Base-by-base conservation (phyloP, 1,140 invertebrate species). In the Magallana ariakensis region DNA sequence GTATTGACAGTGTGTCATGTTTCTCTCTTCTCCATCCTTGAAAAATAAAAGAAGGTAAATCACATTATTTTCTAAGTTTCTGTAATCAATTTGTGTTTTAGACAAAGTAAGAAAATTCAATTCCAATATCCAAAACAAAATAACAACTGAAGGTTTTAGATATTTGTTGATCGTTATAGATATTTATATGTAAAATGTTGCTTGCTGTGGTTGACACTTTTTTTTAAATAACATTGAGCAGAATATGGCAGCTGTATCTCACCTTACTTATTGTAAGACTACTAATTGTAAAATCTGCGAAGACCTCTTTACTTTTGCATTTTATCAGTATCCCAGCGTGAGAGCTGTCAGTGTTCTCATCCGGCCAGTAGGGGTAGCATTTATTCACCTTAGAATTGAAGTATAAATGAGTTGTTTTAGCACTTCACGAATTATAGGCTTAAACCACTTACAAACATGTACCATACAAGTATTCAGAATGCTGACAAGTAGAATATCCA, bases 321-420 rank as follows among this genome's bases (percentile, higher is more conserved):
- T 57, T 87, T 8, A 89, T 82, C 6, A 53, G 87, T 5, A 87
- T 80, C 4, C 75, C 22, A 15, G 84, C 88, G 80, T 83, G 87
- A 11, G 22, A 84, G 15, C 84, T 33, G 11, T 62, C 83, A 0
- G 85, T 80, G 16, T 97, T 97, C 95, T 98, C 97, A 92, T 97
- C 98, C 87, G 98, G 98, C 98, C 98, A 99, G 93, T 99, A 99
- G 97, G 98, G 97, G 95, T 99, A 98, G 95, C 98, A 99, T 95
- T 99, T 99, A 92, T 97, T 96, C 97, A 98, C 95, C 15, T 96
- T 96, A n/a, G 58, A 80, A 85, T 80, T 46, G 5, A 46, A 46
- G 5, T 46, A 46, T 46, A 46, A 4, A 46, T 46, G 33, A 46
- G 33, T 46, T 46, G 2, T 33, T 46, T 46, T 46, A 2, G 33